Evolutionary conservation across 64 coral and sea anemone species (phyloP).

Genomic region (Montipora foliosa): DNA sequence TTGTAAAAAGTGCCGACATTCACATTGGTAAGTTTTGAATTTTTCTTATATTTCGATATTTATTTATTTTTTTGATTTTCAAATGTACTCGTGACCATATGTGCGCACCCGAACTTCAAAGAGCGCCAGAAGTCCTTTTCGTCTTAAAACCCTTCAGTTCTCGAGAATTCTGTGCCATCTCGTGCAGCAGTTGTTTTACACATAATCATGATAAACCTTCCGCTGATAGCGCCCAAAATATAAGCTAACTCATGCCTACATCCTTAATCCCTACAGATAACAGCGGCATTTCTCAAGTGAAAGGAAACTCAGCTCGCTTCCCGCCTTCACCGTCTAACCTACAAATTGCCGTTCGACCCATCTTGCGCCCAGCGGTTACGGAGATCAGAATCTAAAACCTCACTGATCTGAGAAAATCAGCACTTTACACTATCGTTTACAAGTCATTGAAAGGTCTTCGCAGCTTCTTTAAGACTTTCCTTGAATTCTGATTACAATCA

Average conservation of each 20-base stretch:
- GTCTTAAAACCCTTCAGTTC: not conserved
- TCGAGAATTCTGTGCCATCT: conserved; percentile 12
- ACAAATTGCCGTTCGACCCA: not conserved
- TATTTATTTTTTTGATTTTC: not conserved
- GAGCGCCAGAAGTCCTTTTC: not conserved
- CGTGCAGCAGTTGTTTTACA: conserved; percentile 7
- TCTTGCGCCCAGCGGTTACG: too few species aligned
- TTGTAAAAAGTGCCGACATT: not conserved
- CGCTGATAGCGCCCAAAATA: not conserved
- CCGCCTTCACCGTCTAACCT: not conserved
- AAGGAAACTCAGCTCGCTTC: not conserved
- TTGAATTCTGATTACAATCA: conserved; percentile 34
- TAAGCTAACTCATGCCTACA: conserved; percentile 17
- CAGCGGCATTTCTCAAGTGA: not conserved
- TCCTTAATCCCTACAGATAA: conserved; percentile 38
- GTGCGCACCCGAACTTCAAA: not conserved
- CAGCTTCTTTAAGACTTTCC: not conserved
- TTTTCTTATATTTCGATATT: not conserved
- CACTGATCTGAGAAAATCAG: not conserved
- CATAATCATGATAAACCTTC: not conserved
- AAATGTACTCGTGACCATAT: too few species aligned
- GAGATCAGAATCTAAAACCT: not conserved
- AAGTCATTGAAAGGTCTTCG: not conserved
- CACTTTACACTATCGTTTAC: not conserved
- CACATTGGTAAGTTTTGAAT: not conserved